Conservation (phyloP, 1,140 invertebrate species). For the Papilio polytes region DNA sequence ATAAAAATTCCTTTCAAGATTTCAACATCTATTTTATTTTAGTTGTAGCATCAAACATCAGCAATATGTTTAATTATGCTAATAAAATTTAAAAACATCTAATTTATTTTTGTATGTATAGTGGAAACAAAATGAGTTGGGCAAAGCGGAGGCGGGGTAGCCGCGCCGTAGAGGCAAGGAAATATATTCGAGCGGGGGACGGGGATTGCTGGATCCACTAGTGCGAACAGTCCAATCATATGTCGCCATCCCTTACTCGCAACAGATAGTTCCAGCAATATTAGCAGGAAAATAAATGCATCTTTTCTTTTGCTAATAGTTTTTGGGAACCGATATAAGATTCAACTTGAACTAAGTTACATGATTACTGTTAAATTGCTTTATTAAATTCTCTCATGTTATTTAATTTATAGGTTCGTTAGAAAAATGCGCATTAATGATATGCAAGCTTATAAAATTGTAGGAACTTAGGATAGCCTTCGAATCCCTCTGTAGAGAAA, state of each 20-base stretch:
- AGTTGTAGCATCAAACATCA: neutral
- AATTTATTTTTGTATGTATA: slow-evolving; percentile 42
- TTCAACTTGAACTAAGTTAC: neutral
- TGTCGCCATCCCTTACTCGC: slow-evolving; percentile 49
- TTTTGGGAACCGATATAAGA: slow-evolving; percentile 44
- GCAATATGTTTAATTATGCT: neutral
- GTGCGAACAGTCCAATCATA: slow-evolving; percentile 53
- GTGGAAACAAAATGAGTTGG: slow-evolving; percentile 67
- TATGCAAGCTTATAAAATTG: too few relatives aligned
- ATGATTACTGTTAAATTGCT: too few relatives aligned
- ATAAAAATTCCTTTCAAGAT: neutral
- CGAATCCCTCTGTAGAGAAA: too few relatives aligned
- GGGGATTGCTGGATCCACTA: slow-evolving; percentile 43
- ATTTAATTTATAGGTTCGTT: neutral
- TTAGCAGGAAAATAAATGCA: slow-evolving; percentile 72
- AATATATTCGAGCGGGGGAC: slow-evolving; percentile 66
- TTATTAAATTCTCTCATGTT: too few relatives aligned
- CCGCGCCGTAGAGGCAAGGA: slow-evolving; percentile 68
- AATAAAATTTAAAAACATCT: neutral
- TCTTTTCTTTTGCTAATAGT: slow-evolving; percentile 55
- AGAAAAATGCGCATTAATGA: too few relatives aligned
- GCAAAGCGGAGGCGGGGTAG: slow-evolving; percentile 74
- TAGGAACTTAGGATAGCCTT: too few relatives aligned
- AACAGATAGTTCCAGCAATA: slow-evolving; percentile 63
- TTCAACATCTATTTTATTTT: neutral